Base-by-base conservation (phyloP, 2,888 invertebrate genomes). In the Sepioteuthis lessoniana region DNA sequence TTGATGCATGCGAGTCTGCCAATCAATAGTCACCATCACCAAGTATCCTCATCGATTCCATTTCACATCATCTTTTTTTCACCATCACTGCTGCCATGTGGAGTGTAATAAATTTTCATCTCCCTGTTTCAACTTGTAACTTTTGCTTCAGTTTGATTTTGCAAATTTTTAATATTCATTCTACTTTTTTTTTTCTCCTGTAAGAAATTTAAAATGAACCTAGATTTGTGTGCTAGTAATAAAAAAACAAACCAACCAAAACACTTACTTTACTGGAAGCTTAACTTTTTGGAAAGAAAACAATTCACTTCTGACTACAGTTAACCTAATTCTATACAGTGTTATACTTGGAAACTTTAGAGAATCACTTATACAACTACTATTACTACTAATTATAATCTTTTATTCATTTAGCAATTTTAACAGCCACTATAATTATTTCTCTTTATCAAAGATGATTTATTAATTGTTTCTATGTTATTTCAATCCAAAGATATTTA, bases 1-100 rank as follows among this genome's bases (percentile, higher is more conserved):
- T 99, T 94, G 99, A 99, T 98, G 99, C 99, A 0, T 99, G 99
- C 97, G 99, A 99, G 98, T 98, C 98, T 96, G 99, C 99, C 94
- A 99, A 99, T 98, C 95, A 96, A 94, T 97, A 96, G 95, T 95
- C 94, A 91, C 35, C 76, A n/a, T 76, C 13, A n/a, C n/a, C 25
- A 55, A 76, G n/a, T 13, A 10, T 76, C 25, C 0, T 76, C 76
- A n/a, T 76, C 76, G 25, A n/a, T 76, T 76, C 76, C 76, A 76
- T 35, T 76, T 76, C 76, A 76, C 19, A 35, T 76, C 76, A 76
- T 76, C 35, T 35, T 4, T 76, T 76, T 76, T 76, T 60, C 35
- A 35, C 25, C 35, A 35, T 76, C 76, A 76, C 60, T 60, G 60
- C 60, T 60, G 60, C 35, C 76, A 76, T 76, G 76, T 19, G 76